phyloP scores from a whole-genome alignment of 2,113 vertebrate species.

The Takifugu flavidus region DNA sequence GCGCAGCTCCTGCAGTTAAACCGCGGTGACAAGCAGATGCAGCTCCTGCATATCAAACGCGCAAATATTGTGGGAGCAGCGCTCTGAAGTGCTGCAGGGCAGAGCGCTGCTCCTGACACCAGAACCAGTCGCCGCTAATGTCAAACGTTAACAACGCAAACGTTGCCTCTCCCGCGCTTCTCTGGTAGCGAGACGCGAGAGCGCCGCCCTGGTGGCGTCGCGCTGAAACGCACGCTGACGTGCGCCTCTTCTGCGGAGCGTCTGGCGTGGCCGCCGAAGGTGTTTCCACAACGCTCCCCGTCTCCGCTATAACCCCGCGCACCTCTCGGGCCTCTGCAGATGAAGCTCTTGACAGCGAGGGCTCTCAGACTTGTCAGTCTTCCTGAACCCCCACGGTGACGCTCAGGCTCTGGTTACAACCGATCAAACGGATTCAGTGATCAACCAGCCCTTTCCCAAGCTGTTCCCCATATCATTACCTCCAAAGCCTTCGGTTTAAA shows the following conservation, averaged over 20 bases:
- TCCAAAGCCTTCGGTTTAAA: too few relatives aligned
- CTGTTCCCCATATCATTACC: too few relatives aligned
- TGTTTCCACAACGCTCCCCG: neutral
- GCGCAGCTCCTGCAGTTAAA: slow-evolving; percentile 13
- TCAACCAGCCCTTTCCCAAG: too few relatives aligned
- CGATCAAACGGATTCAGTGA: too few relatives aligned
- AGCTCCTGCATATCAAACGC: slow-evolving; percentile 32
- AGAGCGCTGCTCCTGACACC: slow-evolving; percentile 12
- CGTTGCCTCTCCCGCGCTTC: slow-evolving; percentile 18
- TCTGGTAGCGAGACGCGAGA: slow-evolving; percentile 13
- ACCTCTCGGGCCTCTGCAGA: too few relatives aligned
- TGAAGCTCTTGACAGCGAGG: too few relatives aligned
- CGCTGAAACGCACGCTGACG: too few relatives aligned
- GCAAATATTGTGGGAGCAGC: slow-evolving; percentile 20
- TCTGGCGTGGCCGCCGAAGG: too few relatives aligned
- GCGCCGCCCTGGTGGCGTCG: neutral
- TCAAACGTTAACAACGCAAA: slow-evolving; percentile 23
- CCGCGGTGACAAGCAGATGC: slow-evolving; percentile 23
- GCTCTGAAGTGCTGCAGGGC: slow-evolving; percentile 14
- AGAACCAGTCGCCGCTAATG: slow-evolving; percentile 16
- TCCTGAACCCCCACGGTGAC: too few relatives aligned
- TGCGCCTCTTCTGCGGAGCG: neutral
- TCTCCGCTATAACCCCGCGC: neutral
- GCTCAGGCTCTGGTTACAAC: too few relatives aligned
- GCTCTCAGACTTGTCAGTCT: too few relatives aligned